phyloP scores from a whole-genome alignment of 2,888 invertebrate genomes.

The Idaea straminata region DNA sequence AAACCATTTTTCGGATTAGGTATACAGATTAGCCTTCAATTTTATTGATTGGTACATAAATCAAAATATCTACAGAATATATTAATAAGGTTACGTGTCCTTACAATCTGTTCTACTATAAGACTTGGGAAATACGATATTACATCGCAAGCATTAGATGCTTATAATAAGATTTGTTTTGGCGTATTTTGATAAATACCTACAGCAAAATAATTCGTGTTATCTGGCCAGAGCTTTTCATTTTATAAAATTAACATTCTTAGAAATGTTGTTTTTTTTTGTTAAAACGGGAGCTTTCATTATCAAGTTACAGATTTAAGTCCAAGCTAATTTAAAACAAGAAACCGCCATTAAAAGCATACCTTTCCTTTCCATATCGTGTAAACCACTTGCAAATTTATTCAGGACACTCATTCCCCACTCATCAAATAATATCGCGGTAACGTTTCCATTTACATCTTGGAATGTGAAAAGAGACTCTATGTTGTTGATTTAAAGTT shows the following conservation, averaged over 20 bases:
- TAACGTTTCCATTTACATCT: constrained; percentile 42
- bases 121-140: too few species aligned
- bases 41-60: too few species aligned
- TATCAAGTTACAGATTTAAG: constrained; percentile 32
- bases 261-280: background rate
- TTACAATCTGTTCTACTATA: too few species aligned
- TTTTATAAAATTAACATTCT: background rate
- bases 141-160: too few species aligned
- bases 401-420: constrained; percentile 65
- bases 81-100: too few species aligned
- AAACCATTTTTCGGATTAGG: too few species aligned
- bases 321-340: constrained; percentile 56
- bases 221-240: background rate
- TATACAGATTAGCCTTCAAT: too few species aligned
- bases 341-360: constrained; percentile 60
- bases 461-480: constrained; percentile 29
- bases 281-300: background rate
- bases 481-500: constrained; percentile 34
- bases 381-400: constrained; percentile 71
- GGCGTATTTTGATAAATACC: background rate
- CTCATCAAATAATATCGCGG: constrained; percentile 62
- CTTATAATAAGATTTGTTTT: background rate
- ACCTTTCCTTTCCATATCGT: constrained; percentile 59
- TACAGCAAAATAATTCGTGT: constrained; percentile 5
- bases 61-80: too few species aligned